A percentile compares a stretch with the other conserved stretches of the same genome.
These are phyloP conservation scores for Gasteruption jaculator DNA, from an alignment of 2,888 invertebrate genomes.

Conservation along the genomic window DNA sequence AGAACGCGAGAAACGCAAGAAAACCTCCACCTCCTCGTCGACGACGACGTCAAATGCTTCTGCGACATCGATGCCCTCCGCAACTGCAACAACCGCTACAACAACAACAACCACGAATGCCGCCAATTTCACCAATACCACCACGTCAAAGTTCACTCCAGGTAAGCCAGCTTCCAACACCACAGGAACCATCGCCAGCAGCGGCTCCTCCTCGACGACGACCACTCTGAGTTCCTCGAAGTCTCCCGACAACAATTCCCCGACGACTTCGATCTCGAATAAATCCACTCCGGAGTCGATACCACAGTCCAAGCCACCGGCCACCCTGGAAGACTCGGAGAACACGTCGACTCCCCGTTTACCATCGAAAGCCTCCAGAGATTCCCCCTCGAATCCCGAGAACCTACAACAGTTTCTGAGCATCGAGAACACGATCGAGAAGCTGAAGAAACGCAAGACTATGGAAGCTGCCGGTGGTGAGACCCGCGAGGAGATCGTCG, in stretches of 20 bases:
- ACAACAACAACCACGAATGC: too few species aligned
- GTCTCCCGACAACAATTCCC: constrained; percentile 36
- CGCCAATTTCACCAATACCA: too few species aligned
- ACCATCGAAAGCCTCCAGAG: too few species aligned
- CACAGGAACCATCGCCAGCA: too few species aligned
- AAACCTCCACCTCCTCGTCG: constrained; percentile 12
- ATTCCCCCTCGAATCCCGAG: too few species aligned
- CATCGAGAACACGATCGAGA: constrained; percentile 45
- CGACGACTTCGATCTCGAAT: constrained; percentile 30
- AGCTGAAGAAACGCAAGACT: constrained; percentile 45
- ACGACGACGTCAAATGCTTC: constrained; percentile 20
- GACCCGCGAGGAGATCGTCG: constrained; percentile 38
- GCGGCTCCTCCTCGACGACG: constrained; percentile 2
- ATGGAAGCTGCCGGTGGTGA: constrained; percentile 26
- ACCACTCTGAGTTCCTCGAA: constrained; percentile 33
- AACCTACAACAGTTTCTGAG: constrained; percentile 35
- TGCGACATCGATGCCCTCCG: too few species aligned
- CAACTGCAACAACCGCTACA: too few species aligned
- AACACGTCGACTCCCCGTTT: too few species aligned
- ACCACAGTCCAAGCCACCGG: too few species aligned
- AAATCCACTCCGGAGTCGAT: constrained; percentile 37
- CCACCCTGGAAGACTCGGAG: too few species aligned
- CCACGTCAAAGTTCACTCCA: too few species aligned
- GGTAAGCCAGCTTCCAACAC: too few species aligned
- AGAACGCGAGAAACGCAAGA: constrained; percentile 35